Percentiles rank a stretch among this genome's conserved stretches.
Evolutionary conservation across 2,888 invertebrate species (phyloP).

Genomic region (Dilophus febrilis): DNA sequence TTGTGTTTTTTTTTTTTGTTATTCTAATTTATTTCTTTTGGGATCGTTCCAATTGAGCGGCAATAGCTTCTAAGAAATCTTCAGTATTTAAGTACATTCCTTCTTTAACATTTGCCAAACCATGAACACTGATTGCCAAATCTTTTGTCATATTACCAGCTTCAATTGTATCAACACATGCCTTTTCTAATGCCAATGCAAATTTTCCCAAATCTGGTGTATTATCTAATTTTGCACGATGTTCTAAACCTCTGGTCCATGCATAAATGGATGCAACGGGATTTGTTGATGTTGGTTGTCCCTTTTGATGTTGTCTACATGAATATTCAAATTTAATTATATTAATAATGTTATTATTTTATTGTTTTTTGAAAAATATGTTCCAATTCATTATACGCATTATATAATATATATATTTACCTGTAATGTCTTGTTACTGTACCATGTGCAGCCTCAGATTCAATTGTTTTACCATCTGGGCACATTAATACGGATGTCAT

Average conservation of each 20-base stretch:
- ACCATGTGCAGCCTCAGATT: conserved; percentile 84
- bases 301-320: conserved; percentile 64
- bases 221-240: conserved; percentile 64
- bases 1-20: neutral
- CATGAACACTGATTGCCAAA: conserved; percentile 72
- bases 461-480: conserved; percentile 67
- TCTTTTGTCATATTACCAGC: conserved; percentile 79
- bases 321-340: conserved; percentile 24
- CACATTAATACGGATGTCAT: conserved; percentile 85
- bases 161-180: conserved; percentile 70
- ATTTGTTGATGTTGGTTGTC: conserved; percentile 74
- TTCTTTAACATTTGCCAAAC: conserved; percentile 61
- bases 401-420: conserved; percentile 17
- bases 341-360: neutral
- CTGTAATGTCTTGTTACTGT: conserved; percentile 79
- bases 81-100: conserved; percentile 70
- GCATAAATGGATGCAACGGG: conserved; percentile 85
- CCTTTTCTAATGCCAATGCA: conserved; percentile 52
- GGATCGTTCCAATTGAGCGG: conserved; percentile 45
- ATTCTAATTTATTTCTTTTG: conserved; percentile 14
- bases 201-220: conserved; percentile 60
- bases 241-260: conserved; percentile 72
- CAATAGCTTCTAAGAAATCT: conserved; percentile 71
- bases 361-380: neutral
- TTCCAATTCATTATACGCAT: neutral